Percentiles rank a stretch among this genome's conserved stretches.
Evolutionary conservation across 2,797 vertebrate genomes (phyloP).

Genomic region (Trematomus bernacchii): DNA sequence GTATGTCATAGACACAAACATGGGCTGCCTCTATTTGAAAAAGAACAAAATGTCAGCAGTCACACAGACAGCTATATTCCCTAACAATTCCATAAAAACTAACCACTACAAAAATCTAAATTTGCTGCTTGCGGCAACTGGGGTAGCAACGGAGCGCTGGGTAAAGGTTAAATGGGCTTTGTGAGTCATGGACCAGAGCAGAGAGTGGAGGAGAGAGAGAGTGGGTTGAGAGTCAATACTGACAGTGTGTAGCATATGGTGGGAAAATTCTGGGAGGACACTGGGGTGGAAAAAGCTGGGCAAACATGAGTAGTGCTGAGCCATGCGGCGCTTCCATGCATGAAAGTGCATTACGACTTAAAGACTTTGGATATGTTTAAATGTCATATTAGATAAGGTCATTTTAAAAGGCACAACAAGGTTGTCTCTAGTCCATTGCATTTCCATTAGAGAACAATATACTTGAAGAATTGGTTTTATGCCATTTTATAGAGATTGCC

Average conservation of each 20-base stretch:
- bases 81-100: constrained; percentile 5
- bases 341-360: background rate
- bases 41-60: constrained; percentile 1
- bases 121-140: constrained; percentile 37
- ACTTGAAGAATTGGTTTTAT: background rate
- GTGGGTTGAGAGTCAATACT: constrained; percentile 72
- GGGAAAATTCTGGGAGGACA: constrained; percentile 61
- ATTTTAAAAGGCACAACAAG: background rate
- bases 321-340: constrained; percentile 8
- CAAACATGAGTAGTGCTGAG: constrained; percentile 17
- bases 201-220: constrained; percentile 58
- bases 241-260: constrained; percentile 57
- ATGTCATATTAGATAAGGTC: constrained; percentile 8
- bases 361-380: constrained; percentile 16
- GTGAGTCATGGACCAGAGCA: constrained; percentile 71
- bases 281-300: background rate
- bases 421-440: background rate
- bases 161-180: constrained; percentile 79
- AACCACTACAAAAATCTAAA: constrained; percentile 16
- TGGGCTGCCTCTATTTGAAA: background rate
- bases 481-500: background rate
- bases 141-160: constrained; percentile 37
- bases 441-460: constrained; percentile 1
- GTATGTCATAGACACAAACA: background rate
- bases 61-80: background rate